These are phyloP conservation scores for Myotis vivesi DNA, from an alignment of 2,797 vertebrate genomes.

Conservation along the genomic window DNA sequence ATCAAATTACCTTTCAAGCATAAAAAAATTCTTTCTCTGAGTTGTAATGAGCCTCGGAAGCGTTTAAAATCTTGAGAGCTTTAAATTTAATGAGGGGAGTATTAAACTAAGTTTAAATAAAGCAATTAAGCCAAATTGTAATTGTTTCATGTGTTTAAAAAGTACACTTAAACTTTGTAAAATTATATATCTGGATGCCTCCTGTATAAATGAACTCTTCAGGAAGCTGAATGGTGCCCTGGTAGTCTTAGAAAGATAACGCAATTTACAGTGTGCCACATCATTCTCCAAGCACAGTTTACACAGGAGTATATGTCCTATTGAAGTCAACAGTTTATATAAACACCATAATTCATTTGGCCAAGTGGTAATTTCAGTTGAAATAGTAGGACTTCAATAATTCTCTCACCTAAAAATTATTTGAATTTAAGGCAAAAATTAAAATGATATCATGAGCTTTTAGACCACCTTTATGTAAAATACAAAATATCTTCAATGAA, in stretches of 20 bases:
- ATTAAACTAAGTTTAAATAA: slow-evolving; percentile 39
- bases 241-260: background rate
- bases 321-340: slow-evolving; percentile 21
- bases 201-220: background rate
- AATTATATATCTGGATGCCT: background rate
- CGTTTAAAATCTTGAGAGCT: slow-evolving; percentile 9
- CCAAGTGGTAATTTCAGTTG: slow-evolving; percentile 10
- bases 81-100: slow-evolving; percentile 52
- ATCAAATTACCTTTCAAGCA: slow-evolving; percentile 12
- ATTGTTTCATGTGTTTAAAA: slow-evolving; percentile 26
- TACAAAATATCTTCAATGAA: background rate
- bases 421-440: background rate
- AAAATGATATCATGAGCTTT: background rate
- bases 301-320: background rate
- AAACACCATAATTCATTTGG: background rate
- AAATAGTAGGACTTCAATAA: background rate
- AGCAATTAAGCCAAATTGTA: slow-evolving; percentile 5
- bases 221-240: background rate
- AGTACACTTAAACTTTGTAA: background rate
- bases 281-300: slow-evolving; percentile 29
- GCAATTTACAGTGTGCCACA: background rate
- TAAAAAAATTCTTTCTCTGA: slow-evolving; percentile 45
- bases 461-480: background rate
- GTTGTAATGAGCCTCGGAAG: slow-evolving; percentile 22
- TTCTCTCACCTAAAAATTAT: background rate